Base-by-base conservation (phyloP, 2,113 vertebrate genomes). In the Thinocorus orbignyianus region DNA sequence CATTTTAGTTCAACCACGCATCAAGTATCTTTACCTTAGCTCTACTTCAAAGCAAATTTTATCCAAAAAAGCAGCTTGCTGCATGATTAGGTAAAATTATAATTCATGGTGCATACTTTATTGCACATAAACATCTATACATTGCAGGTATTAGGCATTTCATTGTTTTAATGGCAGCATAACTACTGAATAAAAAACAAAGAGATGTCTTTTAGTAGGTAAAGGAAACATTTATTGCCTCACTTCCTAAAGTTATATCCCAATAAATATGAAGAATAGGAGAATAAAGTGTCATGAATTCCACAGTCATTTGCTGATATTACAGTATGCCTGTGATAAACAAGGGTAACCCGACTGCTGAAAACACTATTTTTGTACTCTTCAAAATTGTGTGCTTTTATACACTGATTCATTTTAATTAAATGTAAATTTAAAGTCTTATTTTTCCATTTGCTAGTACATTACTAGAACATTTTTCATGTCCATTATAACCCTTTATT, bases 221-320 rank as follows among this genome's bases (percentile, higher is more conserved):
- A 91, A 89, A 89, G 64, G 54, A 96, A 97, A 96, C 91, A 96
- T 96, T 96, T 96, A 95, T 77, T 70, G 60, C n/a, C 30, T 93
- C 23, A 35, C 37, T 92, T 92, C 61, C 71, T 86, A 95, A 95
- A 97, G 49, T 78, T 96, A 96, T 95, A 77, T 78, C 66, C 62
- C 66, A 97, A 95, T 96, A 95, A 96, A 96, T 79, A 93, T 88
- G 91, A 97, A 81, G 49, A 93, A 95, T 88, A 82, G 85, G 42
- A 72, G 33, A 89, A 94, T 91, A 95, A 91, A 78, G 19, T 79
- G 71, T 88, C 83, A 86, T 46, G 41, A 93, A 88, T 95, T 91
- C 82, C 74, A 74, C 57, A 88, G 58, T 95, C 81, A 72, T 95
- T 97, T 90, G 41, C 42, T 86, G 49, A 87, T 95, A 92, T 60